phyloP scores from a whole-genome alignment of 2,797 vertebrate genomes.

The Helarctos malayanus region DNA sequence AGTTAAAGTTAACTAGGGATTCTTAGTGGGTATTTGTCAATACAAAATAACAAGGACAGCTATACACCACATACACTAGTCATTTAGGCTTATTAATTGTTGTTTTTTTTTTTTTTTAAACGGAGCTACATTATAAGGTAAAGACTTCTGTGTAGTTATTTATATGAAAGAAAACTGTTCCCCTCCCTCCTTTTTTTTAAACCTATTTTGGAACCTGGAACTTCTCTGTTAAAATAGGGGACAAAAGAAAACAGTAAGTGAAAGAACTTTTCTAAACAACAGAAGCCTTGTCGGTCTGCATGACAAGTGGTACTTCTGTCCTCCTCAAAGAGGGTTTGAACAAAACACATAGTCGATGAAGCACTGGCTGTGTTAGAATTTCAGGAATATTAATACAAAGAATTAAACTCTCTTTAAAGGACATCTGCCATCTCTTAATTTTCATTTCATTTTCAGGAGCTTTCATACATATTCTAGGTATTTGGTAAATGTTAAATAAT shows the following conservation, averaged over 20 bases:
- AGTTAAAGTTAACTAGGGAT: neutral
- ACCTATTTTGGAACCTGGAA: neutral
- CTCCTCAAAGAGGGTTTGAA: neutral
- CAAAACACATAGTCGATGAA: neutral
- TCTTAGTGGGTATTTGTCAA: neutral
- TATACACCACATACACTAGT: neutral
- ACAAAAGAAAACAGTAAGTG: constrained; percentile 27
- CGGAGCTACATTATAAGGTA: neutral
- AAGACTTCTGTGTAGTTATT: neutral
- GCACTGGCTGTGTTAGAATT: neutral
- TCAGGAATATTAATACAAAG: neutral
- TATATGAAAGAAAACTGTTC: neutral
- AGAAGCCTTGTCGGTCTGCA: neutral
- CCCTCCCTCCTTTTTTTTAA: neutral
- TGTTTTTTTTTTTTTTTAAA: neutral
- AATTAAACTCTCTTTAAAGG: constrained; percentile 10
- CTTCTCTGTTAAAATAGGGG: constrained; percentile 3
- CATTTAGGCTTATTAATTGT: neutral
- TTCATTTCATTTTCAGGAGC: neutral
- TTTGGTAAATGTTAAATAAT: neutral
- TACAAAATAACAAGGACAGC: neutral
- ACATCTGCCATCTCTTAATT: neutral
- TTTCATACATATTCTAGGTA: neutral
- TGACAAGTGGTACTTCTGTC: neutral
- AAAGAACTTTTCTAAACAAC: neutral